Evolutionary conservation across 2,888 invertebrate species (phyloP), one percentile per base, ranked within the genome.

Genomic region (Drosophila kanekoi): DNA sequence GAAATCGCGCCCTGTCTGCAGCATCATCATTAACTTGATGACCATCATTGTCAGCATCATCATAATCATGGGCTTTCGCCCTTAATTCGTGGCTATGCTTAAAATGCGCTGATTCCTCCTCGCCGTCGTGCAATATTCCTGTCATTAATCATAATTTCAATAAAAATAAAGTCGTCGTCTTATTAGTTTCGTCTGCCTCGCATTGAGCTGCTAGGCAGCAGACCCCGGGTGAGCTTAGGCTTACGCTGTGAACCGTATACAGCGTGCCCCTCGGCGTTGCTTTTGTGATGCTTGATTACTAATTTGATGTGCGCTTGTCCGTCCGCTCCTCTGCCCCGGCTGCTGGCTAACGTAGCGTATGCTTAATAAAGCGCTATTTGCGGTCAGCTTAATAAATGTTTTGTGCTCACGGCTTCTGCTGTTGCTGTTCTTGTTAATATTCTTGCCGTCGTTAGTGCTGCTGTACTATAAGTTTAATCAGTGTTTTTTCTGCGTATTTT

Each of bases 61-160:
- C 58, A 44, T 52, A 51, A 35, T 43, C 35, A 43, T 63, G 74
- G 61, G 52, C 61, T 67, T 58, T 41, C 67, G 74, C 60, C 64
- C 79, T 72, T 81, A 81, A 72, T 79, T 76, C 63, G 49, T 43
- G 74, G 52, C 63, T 23, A 23, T 23, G 23, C 23, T 23, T 23
- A 23, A 23, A 77, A 59, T 60, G 65, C 67, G 48, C 52, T 75
- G 79, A 72, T 70, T 66, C 60, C 47, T 64, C 57, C 59, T 73
- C 51, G 54, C 79, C 62, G 57, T 61, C 66, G 76, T 63, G 47
- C 75, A 75, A 88, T 81, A 72, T 82, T 79, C 68, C 64, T 66
- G 73, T 76, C 90, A 84, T 89, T 89, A 86, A 90, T 89, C 89
- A 90, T 89, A 89, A 90, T 89, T 85, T 87, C 73, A 82, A 82